Base-by-base conservation (phyloP, 2,113 vertebrate genomes). In the Aythya baeri region DNA sequence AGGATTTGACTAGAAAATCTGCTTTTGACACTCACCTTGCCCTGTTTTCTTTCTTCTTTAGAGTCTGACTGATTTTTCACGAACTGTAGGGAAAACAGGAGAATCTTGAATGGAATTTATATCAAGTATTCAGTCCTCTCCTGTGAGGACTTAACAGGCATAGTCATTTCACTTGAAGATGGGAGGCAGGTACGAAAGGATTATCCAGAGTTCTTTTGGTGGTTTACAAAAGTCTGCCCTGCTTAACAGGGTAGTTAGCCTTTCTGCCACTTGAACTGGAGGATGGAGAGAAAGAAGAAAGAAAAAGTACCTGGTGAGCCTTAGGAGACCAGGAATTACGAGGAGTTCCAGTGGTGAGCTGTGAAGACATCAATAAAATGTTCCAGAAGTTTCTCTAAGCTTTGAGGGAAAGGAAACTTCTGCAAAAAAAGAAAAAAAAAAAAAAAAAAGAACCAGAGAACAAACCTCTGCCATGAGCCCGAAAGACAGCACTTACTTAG, bases 131-230 rank as follows among this genome's bases (percentile, higher is more conserved):
- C 86, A 75, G 3, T 93, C 72, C 61, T 29, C 38, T 95, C 58
- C 80, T 88, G 44, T 75, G 76, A 95, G 59, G 76, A 90, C 57
- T 91, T 94, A 91, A 93, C 85, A 95, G 88, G 65, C 57, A 86
- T 32, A 92, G 66, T 62, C 49, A 86, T 88, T 90, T 96, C 58
- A 88, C 49, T 91, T 88, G 79, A 91, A 88, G 73, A 94, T 75
- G 46, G 82, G 65, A 96, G 88, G 77, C 85, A 86, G 68, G 85
- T 96, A 78, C 90, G 88, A 88, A 96, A 94, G 93, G 94, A 95
- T 96, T 95, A 95, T 83, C 54, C 82, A 57, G 59, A 87, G 44
- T 68, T 93, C 73, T 88, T 91, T 65, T 3, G 0, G 83, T 9
- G 21, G 78, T 68, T 94, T 90, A 85, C 86, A 92, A 83, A 95